A percentile compares a stretch with the other conserved stretches of the same genome.
Evolutionary conservation across 2,113 vertebrate genomes (phyloP).

Genomic region (Zosterops pallidus): DNA sequence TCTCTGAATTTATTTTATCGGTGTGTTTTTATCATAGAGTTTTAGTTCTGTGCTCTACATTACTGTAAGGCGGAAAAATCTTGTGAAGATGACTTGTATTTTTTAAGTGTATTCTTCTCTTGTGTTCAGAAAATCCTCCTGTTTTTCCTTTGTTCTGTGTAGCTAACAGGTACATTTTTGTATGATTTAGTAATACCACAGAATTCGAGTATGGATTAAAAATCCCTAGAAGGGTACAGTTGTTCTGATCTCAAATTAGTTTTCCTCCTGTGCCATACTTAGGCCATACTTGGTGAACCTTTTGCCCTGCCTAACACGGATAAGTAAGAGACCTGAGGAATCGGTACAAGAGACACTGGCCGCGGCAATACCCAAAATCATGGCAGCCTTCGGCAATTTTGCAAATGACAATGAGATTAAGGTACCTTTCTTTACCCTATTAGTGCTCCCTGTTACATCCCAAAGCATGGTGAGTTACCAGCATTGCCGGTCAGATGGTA

Average conservation of each 20-base stretch:
- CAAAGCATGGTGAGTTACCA: background rate
- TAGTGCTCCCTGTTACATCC: background rate
- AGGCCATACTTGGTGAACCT: slow-evolving; percentile 97
- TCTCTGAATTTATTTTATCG: background rate
- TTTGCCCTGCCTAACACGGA: slow-evolving; percentile 90
- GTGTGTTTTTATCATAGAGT: background rate
- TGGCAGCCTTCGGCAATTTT: slow-evolving; percentile 92
- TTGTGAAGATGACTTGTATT: background rate
- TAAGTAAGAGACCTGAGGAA: slow-evolving; percentile 91
- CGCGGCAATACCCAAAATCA: slow-evolving; percentile 91
- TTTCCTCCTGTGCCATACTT: background rate
- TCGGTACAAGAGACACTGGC: slow-evolving; percentile 93
- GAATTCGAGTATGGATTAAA: background rate
- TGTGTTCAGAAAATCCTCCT: background rate
- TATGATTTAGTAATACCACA: background rate
- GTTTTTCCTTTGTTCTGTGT: rapidly evolving
- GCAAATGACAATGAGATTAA: slow-evolving; percentile 96
- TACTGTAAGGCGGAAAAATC: background rate
- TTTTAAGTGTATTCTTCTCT: background rate
- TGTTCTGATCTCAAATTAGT: background rate
- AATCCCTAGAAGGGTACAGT: background rate
- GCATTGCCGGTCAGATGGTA: background rate
- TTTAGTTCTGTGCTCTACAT: background rate
- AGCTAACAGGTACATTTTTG: background rate
- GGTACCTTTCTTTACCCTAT: slow-evolving; percentile 69